Conservation (phyloP, 2,888 invertebrate species). For the Cordilura impudica region DNA sequence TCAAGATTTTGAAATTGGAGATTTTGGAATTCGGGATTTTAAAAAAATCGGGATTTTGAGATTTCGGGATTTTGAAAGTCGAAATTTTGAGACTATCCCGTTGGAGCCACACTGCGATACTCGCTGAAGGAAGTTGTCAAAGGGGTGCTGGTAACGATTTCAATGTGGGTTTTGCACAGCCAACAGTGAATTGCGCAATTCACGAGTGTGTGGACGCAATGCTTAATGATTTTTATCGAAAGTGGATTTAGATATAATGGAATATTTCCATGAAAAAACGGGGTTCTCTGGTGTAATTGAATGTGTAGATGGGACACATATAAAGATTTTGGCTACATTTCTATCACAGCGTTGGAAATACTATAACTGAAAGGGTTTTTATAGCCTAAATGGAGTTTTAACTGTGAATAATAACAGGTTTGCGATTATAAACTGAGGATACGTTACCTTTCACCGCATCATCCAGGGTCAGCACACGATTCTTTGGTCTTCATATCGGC, state of each 20-base stretch:
- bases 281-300: background rate
- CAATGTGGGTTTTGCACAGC: no score
- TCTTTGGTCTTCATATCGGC: no score
- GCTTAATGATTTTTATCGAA: background rate
- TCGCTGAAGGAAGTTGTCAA: no score
- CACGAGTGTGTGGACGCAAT: background rate
- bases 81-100: no score
- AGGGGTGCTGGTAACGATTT: no score
- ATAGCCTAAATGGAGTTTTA: background rate
- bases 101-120: no score
- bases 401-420: background rate
- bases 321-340: background rate
- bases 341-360: background rate
- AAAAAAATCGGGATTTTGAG: no score
- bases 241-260: slow-evolving; percentile 1
- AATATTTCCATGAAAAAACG: background rate
- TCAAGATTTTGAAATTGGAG: no score
- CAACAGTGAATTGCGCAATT: background rate
- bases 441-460: slow-evolving; percentile 4
- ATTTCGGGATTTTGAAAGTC: no score
- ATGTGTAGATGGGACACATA: background rate
- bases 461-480: slow-evolving; percentile 16
- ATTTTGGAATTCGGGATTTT: no score
- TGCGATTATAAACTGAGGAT: slow-evolving; percentile 3
- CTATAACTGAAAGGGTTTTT: background rate